Evolutionary conservation across 2,888 invertebrate genomes (phyloP), one percentile per base, ranked within the genome.

Genomic region (Hedya salicella): DNA sequence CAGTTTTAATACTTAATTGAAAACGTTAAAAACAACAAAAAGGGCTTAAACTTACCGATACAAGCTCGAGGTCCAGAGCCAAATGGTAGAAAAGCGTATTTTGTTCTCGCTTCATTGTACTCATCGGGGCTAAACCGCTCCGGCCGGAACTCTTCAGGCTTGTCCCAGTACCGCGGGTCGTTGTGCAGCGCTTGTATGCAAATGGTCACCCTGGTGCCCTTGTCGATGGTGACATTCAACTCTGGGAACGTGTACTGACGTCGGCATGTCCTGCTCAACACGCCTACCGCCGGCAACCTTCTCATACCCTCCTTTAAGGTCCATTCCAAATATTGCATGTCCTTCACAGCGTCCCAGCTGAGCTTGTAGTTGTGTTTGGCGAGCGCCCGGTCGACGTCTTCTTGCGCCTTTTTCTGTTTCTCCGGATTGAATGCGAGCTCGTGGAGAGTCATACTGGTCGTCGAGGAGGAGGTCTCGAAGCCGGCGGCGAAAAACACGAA

Each of bases 181-280:
- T 78, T 82, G 53, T 87, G 86, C 48, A 87, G 61, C 1, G 83
- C 85, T 59, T 84, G 78, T 39, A 86, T 68, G 0, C 88, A 83
- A 0, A 88, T 72, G 3, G 73, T 40, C 1, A 80, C 61, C 1
- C 68, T 64, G 1, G 75, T 73, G 1, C 73, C 75, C 14, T 76
- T 68, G 64, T 85, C 86, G 39, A 87, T 78, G 2, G 79, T 72
- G 11, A 77, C 14, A 21, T 73, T 49, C 2, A 71, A 32, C 4
- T 70, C 73, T 2, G 70, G 69, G 46, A 76, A 65, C 1, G 69
- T 74, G 39, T 75, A 75, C 11, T 69, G 64, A 2, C 66, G 62
- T 2, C 70, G 71, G 50, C 72, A 72, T 19, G 71, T 62, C 19
- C 74, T 68, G 5, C 69, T 60, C 48, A 75, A 50, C 53, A 66